Base-by-base conservation (phyloP, 30 jellyfish, hydroid and myxozoan genomes). In the Hydractinia symbiolongicarpus region DNA sequence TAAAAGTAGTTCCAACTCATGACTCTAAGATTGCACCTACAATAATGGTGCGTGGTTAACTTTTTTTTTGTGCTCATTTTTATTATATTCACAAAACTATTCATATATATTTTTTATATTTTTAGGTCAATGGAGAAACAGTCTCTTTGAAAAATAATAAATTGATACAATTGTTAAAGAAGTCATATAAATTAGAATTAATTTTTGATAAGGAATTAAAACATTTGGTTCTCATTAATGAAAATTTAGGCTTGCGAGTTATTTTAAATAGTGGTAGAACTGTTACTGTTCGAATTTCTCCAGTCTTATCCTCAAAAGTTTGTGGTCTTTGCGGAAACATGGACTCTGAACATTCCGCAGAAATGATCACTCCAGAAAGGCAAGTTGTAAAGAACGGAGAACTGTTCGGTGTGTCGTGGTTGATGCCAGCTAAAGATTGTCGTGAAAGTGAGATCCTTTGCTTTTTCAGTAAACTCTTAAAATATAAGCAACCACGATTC, bases 301-400 rank as follows among this genome's bases (percentile, higher is more conserved):
- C 52, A 64, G 1, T 64, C 9, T 64, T 64, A 51, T 44, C 74
- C 7, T 44, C 52, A 13, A 7, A 51, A 64, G 40, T 64, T 64
- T 7, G 16, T 51, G 74, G 74, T 13, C 40, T 64, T 44, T 64
- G 74, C 40, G 74, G 74, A 64, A 64, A 64, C 16, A n/a, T 6
- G 9, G 74, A 64, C 74, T 44, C 52, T 13, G 74, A 64, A 64
- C 19, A 5, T 6, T n/a, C 40, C 52, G 40, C 74, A 64, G 74
- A 64, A 64, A n/a, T 64, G 9, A 64, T 51, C 7, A 64, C 74
- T 8, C 74, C 74, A 51, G 74, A 64, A 64, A 44, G 74, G 19
- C 9, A n/a, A 6, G 40, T 6, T 7, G 74, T 64, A 7, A 51
- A 64, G 7, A 51, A 64, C 6, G 8, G 40, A 6, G 40, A 64